Base-by-base conservation (phyloP, 2,888 invertebrate species). In the Phymatocera aterrima region DNA sequence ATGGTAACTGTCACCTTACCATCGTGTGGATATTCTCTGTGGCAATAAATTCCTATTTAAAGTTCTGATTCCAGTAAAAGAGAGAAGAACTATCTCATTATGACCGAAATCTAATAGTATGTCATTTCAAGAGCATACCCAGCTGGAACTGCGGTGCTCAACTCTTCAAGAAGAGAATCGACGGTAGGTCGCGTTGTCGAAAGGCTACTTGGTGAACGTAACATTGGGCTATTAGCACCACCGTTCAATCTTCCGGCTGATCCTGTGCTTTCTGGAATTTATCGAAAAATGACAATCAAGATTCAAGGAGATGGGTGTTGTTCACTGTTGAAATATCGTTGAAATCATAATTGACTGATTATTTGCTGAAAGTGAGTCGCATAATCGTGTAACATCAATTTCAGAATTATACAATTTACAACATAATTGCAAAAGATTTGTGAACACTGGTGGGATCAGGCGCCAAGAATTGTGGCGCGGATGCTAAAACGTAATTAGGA, bases 101-200 rank as follows among this genome's bases (percentile, higher is more conserved):
- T 65, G 34, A 60, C 40, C n/a, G 28, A 70, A 40, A 21, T 70
- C 4, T 54, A 57, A 51, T 48, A 34, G 1, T 28, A 34, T 21
- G 21, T 72, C 31, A 18, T 43, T 72, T 48, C 6, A 21, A 12
- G 21, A 34, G 34, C 72, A 18, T 90, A 96, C 96, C 96, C 96
- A 92, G 95, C 95, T 34, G 95, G 94, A 83, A 95, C 92, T 81
- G 95, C 95, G 79, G 96, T 93, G 90, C 93, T 96, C 87, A 98
- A 93, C 91, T 98, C 97, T 85, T 97, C 97, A 79, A 98, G 92
- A 65, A 98, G 93, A 82, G 96, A 96, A 91, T 98, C 98, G 77
- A 98, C 97, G 0, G 96, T 95, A 12, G 97, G 97, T 79, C 97
- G 92, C 80, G 86, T 85, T 6, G 86, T 86, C 48, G 90, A 90